Evolutionary conservation across 2,797 vertebrate species (phyloP).

Genomic region (Chiroxiphia lanceolata): DNA sequence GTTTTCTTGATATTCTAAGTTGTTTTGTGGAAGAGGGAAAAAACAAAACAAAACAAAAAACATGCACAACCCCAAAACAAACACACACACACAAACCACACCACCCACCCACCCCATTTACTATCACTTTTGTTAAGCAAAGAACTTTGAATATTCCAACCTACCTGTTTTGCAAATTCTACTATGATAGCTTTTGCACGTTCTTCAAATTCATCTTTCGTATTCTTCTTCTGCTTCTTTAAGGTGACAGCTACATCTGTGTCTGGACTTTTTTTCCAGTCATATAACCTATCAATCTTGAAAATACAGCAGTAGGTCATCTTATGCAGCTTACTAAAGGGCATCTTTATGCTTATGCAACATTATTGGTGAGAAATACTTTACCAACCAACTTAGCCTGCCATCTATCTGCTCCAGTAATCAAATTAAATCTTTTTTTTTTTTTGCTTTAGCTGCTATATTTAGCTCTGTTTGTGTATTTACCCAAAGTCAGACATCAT

Average conservation of each 20-base stretch:
- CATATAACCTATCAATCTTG: constrained; percentile 95
- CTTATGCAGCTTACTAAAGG: background rate
- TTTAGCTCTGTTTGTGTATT: background rate
- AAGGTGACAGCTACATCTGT: constrained; percentile 89
- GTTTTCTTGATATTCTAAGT: background rate
- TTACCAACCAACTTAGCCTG: background rate
- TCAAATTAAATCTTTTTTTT: background rate
- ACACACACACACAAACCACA: background rate
- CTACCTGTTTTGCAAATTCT: constrained; percentile 96
- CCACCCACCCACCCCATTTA: background rate
- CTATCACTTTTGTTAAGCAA: background rate
- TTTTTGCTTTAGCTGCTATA: background rate
- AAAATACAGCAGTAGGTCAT: constrained; percentile 23
- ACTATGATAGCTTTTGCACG: constrained; percentile 90
- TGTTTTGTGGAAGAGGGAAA: background rate
- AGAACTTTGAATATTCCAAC: background rate
- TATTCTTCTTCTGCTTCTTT: constrained; percentile 99
- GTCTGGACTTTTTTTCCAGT: constrained; percentile 97
- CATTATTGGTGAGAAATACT: background rate
- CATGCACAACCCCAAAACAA: background rate
- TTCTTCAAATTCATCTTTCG: constrained; percentile 97
- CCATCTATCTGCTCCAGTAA: background rate
- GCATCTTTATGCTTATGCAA: background rate
- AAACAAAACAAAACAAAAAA: background rate
- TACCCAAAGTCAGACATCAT: background rate